Percentiles rank a stretch among this genome's conserved stretches.
These are phyloP conservation scores for Mungos mungo DNA, from an alignment of 2,113 vertebrate species.

Conservation along the genomic window DNA sequence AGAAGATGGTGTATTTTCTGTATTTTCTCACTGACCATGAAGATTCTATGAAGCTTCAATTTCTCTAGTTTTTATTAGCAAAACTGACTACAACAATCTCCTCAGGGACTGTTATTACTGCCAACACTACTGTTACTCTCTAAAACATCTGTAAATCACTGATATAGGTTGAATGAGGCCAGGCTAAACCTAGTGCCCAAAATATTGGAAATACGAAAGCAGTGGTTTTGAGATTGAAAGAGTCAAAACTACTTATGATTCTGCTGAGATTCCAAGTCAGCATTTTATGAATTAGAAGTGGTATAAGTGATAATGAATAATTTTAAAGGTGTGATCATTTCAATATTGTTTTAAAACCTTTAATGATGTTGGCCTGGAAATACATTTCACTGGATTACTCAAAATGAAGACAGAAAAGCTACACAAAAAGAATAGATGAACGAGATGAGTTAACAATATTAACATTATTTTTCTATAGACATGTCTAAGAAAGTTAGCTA, in stretches of 20 bases:
- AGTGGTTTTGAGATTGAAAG: neutral
- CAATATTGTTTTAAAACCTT: slow-evolving; percentile 18
- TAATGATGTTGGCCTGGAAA: slow-evolving; percentile 5
- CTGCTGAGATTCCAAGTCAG: neutral
- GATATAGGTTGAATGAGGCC: neutral
- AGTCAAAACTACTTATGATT: neutral
- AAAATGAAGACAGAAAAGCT: slow-evolving; percentile 39
- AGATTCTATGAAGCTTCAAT: neutral
- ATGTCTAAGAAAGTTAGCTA: neutral
- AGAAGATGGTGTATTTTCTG: neutral
- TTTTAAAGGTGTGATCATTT: neutral
- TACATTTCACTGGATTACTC: neutral
- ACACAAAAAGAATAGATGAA: neutral
- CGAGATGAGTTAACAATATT: neutral
- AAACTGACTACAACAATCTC: neutral
- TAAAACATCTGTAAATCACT: slow-evolving; percentile 27
- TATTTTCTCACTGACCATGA: neutral
- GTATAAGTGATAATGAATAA: neutral
- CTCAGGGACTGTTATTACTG: neutral
- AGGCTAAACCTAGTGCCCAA: neutral
- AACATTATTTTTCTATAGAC: neutral
- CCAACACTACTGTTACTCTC: neutral
- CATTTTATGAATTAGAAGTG: neutral
- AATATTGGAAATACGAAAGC: neutral
- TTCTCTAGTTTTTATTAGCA: neutral